Base-by-base conservation (phyloP, 2,888 invertebrate species). In the Lucinisca nassula region DNA sequence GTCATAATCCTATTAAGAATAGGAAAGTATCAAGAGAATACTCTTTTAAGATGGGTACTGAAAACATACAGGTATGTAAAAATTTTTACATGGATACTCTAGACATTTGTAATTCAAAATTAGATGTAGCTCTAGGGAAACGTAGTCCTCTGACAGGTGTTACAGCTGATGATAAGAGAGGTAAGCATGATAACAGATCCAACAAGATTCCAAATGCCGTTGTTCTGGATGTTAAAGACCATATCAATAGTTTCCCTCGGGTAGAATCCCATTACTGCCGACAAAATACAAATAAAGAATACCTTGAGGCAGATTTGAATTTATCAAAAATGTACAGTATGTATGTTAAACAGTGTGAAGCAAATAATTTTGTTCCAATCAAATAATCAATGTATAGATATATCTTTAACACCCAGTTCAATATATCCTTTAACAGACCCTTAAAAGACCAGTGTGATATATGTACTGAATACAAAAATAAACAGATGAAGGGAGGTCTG, bases 211-310 rank as follows among this genome's bases (percentile, higher is more conserved):
- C 37, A 35, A 58, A 67, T 30, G 37, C 51, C 27, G 58, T 72
- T 21, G 24, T 38, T 35, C 49, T 49, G 24, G 27, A 45, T 24
- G 51, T 82, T 45, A 76, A 77, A n/a, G 55, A 76, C 35, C 77
- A 77, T 72, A 82, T 82, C 17, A 75, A 77, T 70, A 77, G 77
- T 38, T 82, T 82, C 51, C 70, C 76, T n/a, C 32, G 77, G 37
- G 37, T 82, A 27, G 58, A 32, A 30, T 45, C 82, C 21, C 77
- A 82, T 55, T 82, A 82, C 51, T 67, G 61, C 40, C 61, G 78
- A 49, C 77, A 72, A 49, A 38, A 35, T 55, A 45, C 70, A 32
- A 70, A 38, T 35, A 70, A 55, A 35, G 45, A 82, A 40, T 82
- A 82, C 40, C 37, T 82, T 30, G 77, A 61, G 35, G 35, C 77